These are phyloP conservation scores for Labeo calbasu DNA, from an alignment of 2,797 vertebrate genomes.

Conservation along the genomic window DNA sequence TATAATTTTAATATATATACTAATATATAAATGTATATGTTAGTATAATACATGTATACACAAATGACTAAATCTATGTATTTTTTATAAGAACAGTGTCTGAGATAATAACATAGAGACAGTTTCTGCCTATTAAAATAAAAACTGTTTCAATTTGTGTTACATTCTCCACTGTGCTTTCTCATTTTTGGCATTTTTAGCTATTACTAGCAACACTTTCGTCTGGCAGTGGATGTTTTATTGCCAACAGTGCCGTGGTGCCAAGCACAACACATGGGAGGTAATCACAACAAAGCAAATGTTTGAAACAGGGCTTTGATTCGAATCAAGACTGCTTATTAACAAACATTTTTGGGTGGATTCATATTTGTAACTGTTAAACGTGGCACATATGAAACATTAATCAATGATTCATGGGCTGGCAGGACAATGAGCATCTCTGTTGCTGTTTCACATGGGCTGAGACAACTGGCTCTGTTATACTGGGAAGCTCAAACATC, in stretches of 20 bases:
- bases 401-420: slow-evolving; percentile 40
- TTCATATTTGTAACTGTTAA: slow-evolving; percentile 34
- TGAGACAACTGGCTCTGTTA: slow-evolving; percentile 51
- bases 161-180: neutral
- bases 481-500: slow-evolving; percentile 36
- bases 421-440: slow-evolving; percentile 40
- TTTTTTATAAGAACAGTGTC: slow-evolving; percentile 24
- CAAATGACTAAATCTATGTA: neutral
- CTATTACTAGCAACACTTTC: slow-evolving; percentile 17
- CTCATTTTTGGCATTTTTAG: slow-evolving; percentile 22
- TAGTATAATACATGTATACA: neutral
- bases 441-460: slow-evolving; percentile 38
- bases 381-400: slow-evolving; percentile 12
- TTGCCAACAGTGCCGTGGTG: slow-evolving; percentile 14
- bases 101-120: slow-evolving; percentile 4
- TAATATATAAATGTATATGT: neutral
- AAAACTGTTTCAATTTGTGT: slow-evolving; percentile 11
- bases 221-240: slow-evolving; percentile 28
- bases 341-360: neutral
- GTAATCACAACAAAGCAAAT: slow-evolving; percentile 37
- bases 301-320: slow-evolving; percentile 15
- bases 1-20: neutral
- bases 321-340: slow-evolving; percentile 10
- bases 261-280: slow-evolving; percentile 46
- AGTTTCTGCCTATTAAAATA: slow-evolving; percentile 11